A percentile compares a stretch with the other conserved stretches of the same genome.
phyloP scores from a whole-genome alignment of 2,888 invertebrate genomes.

The Xylota sylvarum region DNA sequence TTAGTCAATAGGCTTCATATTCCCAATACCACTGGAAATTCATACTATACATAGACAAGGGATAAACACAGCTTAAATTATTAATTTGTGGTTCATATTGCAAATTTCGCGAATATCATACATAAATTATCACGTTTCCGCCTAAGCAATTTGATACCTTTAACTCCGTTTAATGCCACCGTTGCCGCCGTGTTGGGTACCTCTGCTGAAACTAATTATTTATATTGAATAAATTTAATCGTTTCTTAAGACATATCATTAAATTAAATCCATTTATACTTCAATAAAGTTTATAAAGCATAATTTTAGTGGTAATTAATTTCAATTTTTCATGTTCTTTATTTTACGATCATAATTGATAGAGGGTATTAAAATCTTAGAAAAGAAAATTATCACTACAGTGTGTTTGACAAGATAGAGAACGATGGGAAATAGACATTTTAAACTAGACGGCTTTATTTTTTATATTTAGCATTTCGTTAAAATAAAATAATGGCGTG shows the following conservation, averaged over 20 bases:
- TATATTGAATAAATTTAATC: neutral
- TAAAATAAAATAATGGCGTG: no score
- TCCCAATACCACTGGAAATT: neutral
- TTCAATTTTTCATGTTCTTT: neutral
- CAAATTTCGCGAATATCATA: neutral
- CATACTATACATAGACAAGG: no score
- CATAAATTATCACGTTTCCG: neutral
- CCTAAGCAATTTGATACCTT: neutral
- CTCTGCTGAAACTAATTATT: neutral
- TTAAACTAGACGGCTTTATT: no score
- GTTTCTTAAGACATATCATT: constrained; percentile 5
- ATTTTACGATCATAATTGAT: neutral
- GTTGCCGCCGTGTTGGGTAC: neutral
- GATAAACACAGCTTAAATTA: neutral
- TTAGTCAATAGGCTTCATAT: neutral
- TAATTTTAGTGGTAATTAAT: constrained; percentile 11
- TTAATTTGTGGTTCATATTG: neutral
- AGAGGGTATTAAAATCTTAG: neutral
- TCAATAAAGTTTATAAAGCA: constrained; percentile 6
- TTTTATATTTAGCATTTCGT: no score
- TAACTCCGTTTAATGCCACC: neutral
- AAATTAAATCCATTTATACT: constrained; percentile 8
- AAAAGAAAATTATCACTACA: constrained; percentile 1
- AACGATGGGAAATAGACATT: no score
- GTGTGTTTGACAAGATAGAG: neutral